Conservation (phyloP, 2,797 vertebrate genomes). For the Gobio occitaniae region DNA sequence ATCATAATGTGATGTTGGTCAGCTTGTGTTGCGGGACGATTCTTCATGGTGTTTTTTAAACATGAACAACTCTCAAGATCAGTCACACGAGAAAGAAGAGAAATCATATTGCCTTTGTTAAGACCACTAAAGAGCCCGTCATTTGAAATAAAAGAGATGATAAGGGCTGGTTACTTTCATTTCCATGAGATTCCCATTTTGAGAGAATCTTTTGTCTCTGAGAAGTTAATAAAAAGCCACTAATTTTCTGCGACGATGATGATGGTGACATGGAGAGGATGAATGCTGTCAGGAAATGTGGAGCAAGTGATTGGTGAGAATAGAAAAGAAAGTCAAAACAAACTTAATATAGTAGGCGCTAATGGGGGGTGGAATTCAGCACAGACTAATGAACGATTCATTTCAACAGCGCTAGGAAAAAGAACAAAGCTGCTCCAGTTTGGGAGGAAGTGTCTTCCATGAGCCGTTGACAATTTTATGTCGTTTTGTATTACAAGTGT, state of each 20-base stretch:
- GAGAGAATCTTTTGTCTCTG: slow-evolving; percentile 68
- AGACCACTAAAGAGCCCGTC: slow-evolving; percentile 57
- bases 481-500: slow-evolving; percentile 47
- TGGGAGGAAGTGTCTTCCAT: slow-evolving; percentile 49
- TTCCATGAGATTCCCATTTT: slow-evolving; percentile 73
- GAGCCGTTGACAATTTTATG: slow-evolving; percentile 40
- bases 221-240: slow-evolving; percentile 62
- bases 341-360: slow-evolving; percentile 70
- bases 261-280: slow-evolving; percentile 52
- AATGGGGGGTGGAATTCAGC: slow-evolving; percentile 65
- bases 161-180: slow-evolving; percentile 69
- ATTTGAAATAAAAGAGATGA: slow-evolving; percentile 64
- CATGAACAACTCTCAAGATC: slow-evolving; percentile 51
- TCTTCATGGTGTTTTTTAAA: slow-evolving; percentile 48
- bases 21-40: background rate
- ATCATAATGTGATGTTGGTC: slow-evolving; percentile 4
- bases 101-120: slow-evolving; percentile 66
- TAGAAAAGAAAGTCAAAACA: slow-evolving; percentile 65
- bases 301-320: slow-evolving; percentile 66
- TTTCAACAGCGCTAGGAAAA: slow-evolving; percentile 29
- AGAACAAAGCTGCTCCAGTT: slow-evolving; percentile 53
- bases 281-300: slow-evolving; percentile 47
- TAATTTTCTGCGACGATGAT: slow-evolving; percentile 70
- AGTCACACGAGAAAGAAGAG: slow-evolving; percentile 7
- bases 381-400: slow-evolving; percentile 53